Evolutionary conservation across 2,113 vertebrate species (phyloP).

Genomic region (Lutjanus erythropterus): DNA sequence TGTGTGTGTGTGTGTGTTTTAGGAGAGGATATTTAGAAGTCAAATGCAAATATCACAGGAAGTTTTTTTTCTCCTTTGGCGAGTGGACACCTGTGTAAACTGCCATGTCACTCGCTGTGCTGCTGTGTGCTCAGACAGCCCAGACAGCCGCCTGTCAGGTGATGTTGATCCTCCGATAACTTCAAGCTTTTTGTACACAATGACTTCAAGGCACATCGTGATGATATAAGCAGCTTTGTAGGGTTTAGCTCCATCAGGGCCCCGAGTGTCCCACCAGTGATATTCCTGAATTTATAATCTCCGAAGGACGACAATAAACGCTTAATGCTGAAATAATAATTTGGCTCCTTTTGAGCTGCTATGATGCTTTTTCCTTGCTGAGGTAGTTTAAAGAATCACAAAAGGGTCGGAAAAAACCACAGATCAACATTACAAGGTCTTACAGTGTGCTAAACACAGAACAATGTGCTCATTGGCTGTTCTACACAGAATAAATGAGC

Average conservation of each 20-base stretch:
- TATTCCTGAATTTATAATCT: conserved; percentile 13
- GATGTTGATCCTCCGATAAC: conserved; percentile 58
- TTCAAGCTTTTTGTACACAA: conserved; percentile 35
- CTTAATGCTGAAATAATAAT: neutral
- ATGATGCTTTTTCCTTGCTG: neutral
- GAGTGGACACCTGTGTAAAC: conserved; percentile 78
- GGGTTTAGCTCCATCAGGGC: neutral
- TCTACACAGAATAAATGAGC: neutral
- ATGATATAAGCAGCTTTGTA: conserved; percentile 38
- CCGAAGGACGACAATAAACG: conserved; percentile 18
- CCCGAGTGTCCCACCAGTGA: neutral
- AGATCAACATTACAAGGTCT: conserved; percentile 18
- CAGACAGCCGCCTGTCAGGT: conserved; percentile 34
- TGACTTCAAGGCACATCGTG: conserved; percentile 34
- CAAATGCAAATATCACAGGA: conserved; percentile 75
- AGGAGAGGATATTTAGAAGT: conserved; percentile 66
- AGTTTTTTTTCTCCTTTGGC: conserved; percentile 43
- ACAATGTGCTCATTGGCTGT: neutral
- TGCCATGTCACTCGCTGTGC: conserved; percentile 47
- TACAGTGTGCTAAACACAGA: neutral
- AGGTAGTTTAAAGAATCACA: neutral
- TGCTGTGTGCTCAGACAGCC: conserved; percentile 30
- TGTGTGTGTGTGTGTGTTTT: conserved; percentile 18
- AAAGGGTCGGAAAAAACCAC: neutral
- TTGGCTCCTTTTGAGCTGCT: neutral